Percentiles rank a stretch among this genome's conserved stretches.
Evolutionary conservation across 2,113 vertebrate genomes (phyloP).

Genomic region (Genyomyrus donnyi): DNA sequence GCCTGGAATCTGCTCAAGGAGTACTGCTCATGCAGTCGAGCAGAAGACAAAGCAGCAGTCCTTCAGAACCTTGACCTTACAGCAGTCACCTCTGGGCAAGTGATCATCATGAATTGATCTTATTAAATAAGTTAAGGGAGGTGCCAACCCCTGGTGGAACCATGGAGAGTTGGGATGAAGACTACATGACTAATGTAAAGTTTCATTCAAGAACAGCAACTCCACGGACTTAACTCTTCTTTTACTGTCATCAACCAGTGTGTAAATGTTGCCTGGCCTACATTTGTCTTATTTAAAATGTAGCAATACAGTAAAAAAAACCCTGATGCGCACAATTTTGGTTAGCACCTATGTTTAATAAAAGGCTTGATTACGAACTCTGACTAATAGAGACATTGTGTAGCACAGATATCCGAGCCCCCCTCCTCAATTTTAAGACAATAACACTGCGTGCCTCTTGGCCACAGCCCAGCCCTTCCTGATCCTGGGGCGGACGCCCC

Average conservation of each 20-base stretch:
- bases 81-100: not conserved
- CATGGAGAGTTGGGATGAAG: not conserved
- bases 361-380: not conserved
- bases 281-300: not conserved
- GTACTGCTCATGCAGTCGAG: not conserved
- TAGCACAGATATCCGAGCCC: not conserved
- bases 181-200: not conserved
- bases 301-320: not conserved
- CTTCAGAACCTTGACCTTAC: not conserved
- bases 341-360: not conserved
- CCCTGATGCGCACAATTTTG: not conserved
- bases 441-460: conserved; percentile 39
- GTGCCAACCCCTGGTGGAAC: not conserved
- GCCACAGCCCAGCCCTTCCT: conserved; percentile 45
- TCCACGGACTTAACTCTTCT: not conserved
- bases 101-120: not conserved
- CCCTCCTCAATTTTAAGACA: conserved; percentile 33
- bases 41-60: not conserved
- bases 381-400: not conserved
- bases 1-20: not conserved
- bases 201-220: not conserved
- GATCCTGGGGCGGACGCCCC: conserved; percentile 50
- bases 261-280: not conserved
- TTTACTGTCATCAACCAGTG: not conserved
- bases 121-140: not conserved